Evolutionary conservation across 2,797 vertebrate genomes (phyloP), one percentile per base, ranked within the genome.

Genomic region (Threskiornis aethiopicus): DNA sequence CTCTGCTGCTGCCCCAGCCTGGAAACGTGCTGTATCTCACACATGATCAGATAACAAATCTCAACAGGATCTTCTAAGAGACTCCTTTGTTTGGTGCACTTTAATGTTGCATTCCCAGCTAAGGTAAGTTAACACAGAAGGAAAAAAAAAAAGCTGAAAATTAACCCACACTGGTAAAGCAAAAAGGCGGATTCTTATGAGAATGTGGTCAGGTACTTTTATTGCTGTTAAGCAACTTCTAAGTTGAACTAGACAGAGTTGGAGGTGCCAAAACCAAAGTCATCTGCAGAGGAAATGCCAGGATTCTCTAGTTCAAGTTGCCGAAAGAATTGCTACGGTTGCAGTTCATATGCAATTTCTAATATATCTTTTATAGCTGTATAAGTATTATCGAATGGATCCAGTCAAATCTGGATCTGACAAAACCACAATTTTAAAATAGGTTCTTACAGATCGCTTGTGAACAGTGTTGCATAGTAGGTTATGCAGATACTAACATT

Each of bases 201-300:
- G 49, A 82, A 93, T 49, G 47, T 51, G 66, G 94, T 95, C 81
- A 72, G 69, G 55, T 78, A 80, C 61, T 84, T 93, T 90, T 77
- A 64, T 35, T 96, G 83, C 93, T 91, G 84, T 95, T 88, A 85
- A 80, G 62, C 26, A 97, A 91, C 41, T 93, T 73, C 54, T 83
- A 93, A 94, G 84, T 66, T 76, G 71, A 93, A 96, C 67, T 80
- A 87, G 75, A 82, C 80, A 84, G 79, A 67, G 67, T 2, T 73
- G 59, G 65, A 79, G 77, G 46, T 70, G 72, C 84, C 92, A 97
- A 95, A 92, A 86, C 87, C 91, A 97, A 95, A 92, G 76, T 76
- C 64, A 90, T 87, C 41, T 89, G 89, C 59, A 82, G 52, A 95
- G 93, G 70, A 94, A 89, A 95, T 85, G 82, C 84, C 78, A 86